phyloP scores from a whole-genome alignment of 2,888 invertebrate species.

The Amitus sp. region DNA sequence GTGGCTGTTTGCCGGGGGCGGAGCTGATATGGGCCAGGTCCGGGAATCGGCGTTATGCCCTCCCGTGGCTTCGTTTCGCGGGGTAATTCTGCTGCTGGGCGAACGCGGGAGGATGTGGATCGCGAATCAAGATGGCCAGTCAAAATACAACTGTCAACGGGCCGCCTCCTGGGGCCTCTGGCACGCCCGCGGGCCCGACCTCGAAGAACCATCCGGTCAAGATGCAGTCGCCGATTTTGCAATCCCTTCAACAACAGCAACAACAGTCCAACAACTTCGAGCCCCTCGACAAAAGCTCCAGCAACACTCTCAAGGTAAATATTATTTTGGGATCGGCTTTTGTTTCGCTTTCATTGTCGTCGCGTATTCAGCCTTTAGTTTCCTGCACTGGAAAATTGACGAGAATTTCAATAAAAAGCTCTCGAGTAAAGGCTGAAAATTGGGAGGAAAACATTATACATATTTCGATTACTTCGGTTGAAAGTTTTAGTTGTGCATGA shows the following conservation, averaged over 20 bases:
- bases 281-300: slow-evolving; percentile 62
- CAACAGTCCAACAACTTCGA: slow-evolving; percentile 60
- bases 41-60: background rate
- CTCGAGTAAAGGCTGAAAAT: too few relatives aligned
- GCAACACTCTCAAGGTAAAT: slow-evolving; percentile 65
- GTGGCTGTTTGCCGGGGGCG: slow-evolving; percentile 7
- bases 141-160: slow-evolving; percentile 50
- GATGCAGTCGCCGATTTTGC: slow-evolving; percentile 14
- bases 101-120: background rate
- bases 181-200: slow-evolving; percentile 35
- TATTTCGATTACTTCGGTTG: too few relatives aligned
- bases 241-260: slow-evolving; percentile 37
- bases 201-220: slow-evolving; percentile 38
- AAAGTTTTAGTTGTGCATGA: too few relatives aligned
- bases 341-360: background rate
- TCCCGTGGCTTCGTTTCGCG: slow-evolving; percentile 1
- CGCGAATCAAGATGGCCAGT: slow-evolving; percentile 52
- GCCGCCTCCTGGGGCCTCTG: slow-evolving; percentile 46
- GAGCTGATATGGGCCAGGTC: too few relatives aligned
- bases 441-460: too few relatives aligned
- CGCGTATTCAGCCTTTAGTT: too few relatives aligned
- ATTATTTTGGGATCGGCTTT: background rate
- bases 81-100: slow-evolving; percentile 1
- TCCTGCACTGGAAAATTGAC: too few relatives aligned
- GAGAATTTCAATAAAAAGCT: background rate